phyloP scores from a whole-genome alignment of 2,113 vertebrate species.

The Acanthisitta chloris region DNA sequence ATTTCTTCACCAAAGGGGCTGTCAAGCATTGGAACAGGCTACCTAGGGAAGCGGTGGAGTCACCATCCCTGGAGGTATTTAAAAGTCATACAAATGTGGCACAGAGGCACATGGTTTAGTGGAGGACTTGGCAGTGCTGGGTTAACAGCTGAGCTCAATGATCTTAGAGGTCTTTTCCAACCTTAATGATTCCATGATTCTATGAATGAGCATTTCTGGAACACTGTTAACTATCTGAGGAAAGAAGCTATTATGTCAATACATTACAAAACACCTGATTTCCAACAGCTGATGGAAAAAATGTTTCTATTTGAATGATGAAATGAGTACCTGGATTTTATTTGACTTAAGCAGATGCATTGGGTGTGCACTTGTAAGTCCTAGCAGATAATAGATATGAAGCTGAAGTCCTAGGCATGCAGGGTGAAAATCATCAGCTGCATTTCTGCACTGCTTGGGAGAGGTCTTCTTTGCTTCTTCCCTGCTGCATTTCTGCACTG shows the following conservation, averaged over 20 bases:
- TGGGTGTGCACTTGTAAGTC: fast-evolving
- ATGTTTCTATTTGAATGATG: neutral
- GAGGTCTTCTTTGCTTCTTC: neutral
- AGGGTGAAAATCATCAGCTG: neutral
- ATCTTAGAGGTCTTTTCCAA: neutral
- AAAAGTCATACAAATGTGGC: neutral
- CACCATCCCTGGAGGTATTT: neutral
- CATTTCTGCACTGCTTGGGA: neutral
- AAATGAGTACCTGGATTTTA: neutral
- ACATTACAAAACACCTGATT: no score
- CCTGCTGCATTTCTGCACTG: no score
- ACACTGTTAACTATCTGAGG: neutral
- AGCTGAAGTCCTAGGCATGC: neutral
- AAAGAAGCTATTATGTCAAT: no score
- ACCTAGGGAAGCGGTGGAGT: neutral
- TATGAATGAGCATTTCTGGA: neutral
- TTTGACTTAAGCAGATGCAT: neutral
- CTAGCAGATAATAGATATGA: fast-evolving
- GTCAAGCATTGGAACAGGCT: neutral
- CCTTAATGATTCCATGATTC: neutral
- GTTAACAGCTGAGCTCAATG: neutral
- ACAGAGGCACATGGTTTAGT: neutral
- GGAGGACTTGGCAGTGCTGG: neutral
- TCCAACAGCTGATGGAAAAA: neutral
- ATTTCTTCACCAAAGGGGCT: neutral